Evolutionary conservation across 2,113 vertebrate species (phyloP).

Genomic region (Spermophilus dauricus): DNA sequence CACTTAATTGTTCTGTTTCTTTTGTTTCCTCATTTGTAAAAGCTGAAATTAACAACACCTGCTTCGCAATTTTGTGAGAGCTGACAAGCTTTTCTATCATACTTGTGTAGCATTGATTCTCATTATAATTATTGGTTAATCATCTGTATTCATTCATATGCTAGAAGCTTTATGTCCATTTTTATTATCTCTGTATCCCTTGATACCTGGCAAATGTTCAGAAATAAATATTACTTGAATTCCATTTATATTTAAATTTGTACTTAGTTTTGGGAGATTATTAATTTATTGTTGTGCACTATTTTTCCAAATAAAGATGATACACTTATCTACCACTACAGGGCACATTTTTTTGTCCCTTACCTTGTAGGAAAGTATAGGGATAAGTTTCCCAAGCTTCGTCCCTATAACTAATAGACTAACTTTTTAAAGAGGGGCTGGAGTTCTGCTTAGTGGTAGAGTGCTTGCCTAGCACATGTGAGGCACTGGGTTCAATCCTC

Average conservation of each 20-base stretch:
- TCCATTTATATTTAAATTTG: slow-evolving; percentile 59
- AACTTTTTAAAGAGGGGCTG: not conserved
- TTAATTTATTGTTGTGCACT: slow-evolving; percentile 5
- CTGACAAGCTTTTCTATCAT: not conserved
- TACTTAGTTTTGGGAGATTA: slow-evolving; percentile 1
- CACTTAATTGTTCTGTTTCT: not conserved
- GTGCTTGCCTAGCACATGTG: too few relatives aligned
- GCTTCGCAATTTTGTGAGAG: slow-evolving; percentile 5
- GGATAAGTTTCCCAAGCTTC: not conserved
- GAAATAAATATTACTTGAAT: slow-evolving; percentile 41
- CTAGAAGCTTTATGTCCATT: not conserved
- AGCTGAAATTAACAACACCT: not conserved
- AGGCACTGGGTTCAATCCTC: too few relatives aligned
- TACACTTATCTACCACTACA: not conserved
- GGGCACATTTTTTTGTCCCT: not conserved
- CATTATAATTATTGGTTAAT: not conserved
- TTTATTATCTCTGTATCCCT: not conserved
- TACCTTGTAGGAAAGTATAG: not conserved
- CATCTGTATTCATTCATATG: not conserved
- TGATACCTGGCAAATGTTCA: not conserved
- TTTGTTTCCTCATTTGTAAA: slow-evolving; percentile 21
- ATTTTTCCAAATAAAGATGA: slow-evolving; percentile 23
- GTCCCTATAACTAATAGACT: not conserved
- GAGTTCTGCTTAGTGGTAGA: too few relatives aligned
- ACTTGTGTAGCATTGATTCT: not conserved